phyloP scores from a whole-genome alignment of 1,140 invertebrate genomes.

The Heliconius eleuchia region DNA sequence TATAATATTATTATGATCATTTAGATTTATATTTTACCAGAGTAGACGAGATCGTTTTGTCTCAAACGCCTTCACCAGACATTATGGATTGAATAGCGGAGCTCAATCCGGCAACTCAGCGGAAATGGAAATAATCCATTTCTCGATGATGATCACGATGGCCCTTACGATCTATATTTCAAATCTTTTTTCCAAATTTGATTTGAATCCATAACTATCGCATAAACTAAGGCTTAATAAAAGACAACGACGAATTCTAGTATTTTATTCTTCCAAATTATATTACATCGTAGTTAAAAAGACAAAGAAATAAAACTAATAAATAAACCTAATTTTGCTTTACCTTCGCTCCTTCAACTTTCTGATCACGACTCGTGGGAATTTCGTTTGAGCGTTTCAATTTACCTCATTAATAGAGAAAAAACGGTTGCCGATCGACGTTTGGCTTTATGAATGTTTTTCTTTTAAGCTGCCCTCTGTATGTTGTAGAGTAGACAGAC shows the following conservation, averaged over 20 bases:
- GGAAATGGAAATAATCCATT: too few relatives aligned
- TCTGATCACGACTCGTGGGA: conserved; percentile 12
- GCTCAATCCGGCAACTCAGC: not conserved
- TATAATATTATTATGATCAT: too few relatives aligned
- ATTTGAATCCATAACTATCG: too few relatives aligned
- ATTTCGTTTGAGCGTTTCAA: conserved; percentile 11
- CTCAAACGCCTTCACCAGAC: too few relatives aligned
- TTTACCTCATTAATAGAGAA: conserved; percentile 14
- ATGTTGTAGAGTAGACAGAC: not conserved
- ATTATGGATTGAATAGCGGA: not conserved
- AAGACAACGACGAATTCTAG: not conserved
- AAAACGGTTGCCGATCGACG: not conserved
- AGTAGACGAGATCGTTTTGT: too few relatives aligned
- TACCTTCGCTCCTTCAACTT: not conserved
- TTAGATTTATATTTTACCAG: too few relatives aligned
- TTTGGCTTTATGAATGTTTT: not conserved
- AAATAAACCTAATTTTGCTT: conserved; percentile 3
- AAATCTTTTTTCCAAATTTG: too few relatives aligned
- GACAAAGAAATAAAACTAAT: conserved; percentile 9
- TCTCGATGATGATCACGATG: too few relatives aligned
- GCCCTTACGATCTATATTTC: too few relatives aligned
- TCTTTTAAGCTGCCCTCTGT: not conserved
- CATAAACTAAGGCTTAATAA: not conserved
- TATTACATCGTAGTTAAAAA: conserved; percentile 1
- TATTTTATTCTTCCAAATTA: not conserved